Base-by-base conservation (phyloP, 2,888 invertebrate species). In the Caenorhabditis drosophilae region DNA sequence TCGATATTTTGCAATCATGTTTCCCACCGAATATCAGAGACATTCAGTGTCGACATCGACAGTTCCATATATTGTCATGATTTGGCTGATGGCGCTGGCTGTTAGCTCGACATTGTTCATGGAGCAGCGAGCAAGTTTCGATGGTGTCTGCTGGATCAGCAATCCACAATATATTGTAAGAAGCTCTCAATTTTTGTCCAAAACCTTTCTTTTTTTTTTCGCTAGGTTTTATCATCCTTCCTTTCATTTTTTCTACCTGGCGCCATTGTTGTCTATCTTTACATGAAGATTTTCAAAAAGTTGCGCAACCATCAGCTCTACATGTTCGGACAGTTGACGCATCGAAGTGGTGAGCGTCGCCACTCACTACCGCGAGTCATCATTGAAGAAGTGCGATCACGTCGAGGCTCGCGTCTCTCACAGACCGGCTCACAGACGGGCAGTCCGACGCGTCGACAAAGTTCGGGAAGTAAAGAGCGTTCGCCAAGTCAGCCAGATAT, bases 1-100 rank as follows among this genome's bases (percentile, higher is more conserved):
- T 55, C 58, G 78, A 41, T 78, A 78, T 49, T 77, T 78, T 49
- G 78, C 78, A 7, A 77, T 78, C 23, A 76, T 78, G 70, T 78
- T 77, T 36, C 78, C 78, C 1, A 76, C 77, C 2, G 77, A 77
- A 36, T 78, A 78, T 31, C 78, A 78, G 45, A 49, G 78, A 15
- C 76, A 78, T 53, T 71, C 73, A 16, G 66, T 75, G 31, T 66
- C 71, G 23, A 76, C 78, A 2, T 70, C 68, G 3, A 70, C 76
- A 7, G 47, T 68, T 11, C 75, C 76, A 15, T 77, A 69, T 48
- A 50, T 73, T 20, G 68, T 71, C 2, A 71, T 73, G 73, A 73
- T 78, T 7, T 77, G 78, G 78, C 22, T 77, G 51, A 73, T 76
- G 70, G 72, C 74, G 9, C 42, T 77, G 0, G 67, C 70, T 25